Base-by-base conservation (phyloP, 2,113 vertebrate species). In the Pangasianodon gigas region DNA sequence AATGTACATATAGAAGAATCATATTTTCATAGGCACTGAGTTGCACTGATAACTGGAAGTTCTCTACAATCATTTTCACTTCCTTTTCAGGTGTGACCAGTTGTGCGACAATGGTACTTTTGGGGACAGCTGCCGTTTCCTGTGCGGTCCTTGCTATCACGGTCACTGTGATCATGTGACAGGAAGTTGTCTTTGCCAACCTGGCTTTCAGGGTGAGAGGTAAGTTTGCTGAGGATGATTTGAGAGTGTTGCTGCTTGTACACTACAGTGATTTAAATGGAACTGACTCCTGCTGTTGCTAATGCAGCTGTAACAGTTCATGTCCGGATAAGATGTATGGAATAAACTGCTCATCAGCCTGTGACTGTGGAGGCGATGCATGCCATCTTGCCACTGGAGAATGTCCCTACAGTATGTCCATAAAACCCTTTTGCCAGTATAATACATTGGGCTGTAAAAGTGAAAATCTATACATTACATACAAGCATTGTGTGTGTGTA, bases 191-290 rank as follows among this genome's bases (percentile, higher is more conserved):
- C 3, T 97, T 92, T 99, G 98, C 94, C 94, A 92, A 32, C 91
- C 95, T 0, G 98, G 98, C 88, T 98, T 96, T 93, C 96, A 96
- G 95, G 98, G 97, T 84, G 93, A 94, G 91, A 99, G 98, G 98
- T 99, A 94, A 96, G 93, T 8, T 54, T 51, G 4, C 41, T 44
- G 0, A 5, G 46, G 37, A 75, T 19, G 46, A 81, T 56, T 92
- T 75, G 21, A 84, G 52, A 85, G 32, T 85, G 32, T 46, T 37
- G 24, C 32, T 86, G 56, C 13, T 83, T 85, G 11, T 11, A 56
- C 51, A 6, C 26, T 90, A 52, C 75, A 18, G 14, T 67, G 83
- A 58, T 37, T 67, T 86, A 56, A 71, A 54, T 48, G 21, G 11
- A 24, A 69, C 21, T 89, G 3, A 71, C 44, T 75, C 14, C 82